These are phyloP conservation scores for Lordiphosa fenestrarum DNA, from an alignment of 2,888 invertebrate genomes.

Conservation along the genomic window DNA sequence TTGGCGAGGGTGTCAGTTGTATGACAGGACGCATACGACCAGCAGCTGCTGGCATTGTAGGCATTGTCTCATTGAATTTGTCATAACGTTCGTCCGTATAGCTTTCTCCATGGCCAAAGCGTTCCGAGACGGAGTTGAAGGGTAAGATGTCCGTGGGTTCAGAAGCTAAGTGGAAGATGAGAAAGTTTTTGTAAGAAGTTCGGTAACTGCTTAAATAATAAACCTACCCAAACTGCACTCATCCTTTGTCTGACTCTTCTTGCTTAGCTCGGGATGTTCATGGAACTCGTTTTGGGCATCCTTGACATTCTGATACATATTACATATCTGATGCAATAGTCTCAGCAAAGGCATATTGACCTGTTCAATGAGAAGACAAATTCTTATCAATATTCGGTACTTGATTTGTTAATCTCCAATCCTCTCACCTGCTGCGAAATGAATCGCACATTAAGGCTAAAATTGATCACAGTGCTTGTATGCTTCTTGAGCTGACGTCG, in stretches of 20 bases:
- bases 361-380: conserved; percentile 69
- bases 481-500: conserved; percentile 93
- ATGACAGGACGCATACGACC: conserved; percentile 70
- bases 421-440: conserved; percentile 92
- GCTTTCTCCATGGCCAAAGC: conserved; percentile 76
- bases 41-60: conserved; percentile 49
- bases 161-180: conserved; percentile 65
- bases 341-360: conserved; percentile 97
- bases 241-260: conserved; percentile 82
- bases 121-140: conserved; percentile 77
- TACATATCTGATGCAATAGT: conserved; percentile 96
- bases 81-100: conserved; percentile 80
- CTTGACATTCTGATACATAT: conserved; percentile 98
- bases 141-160: conserved; percentile 79
- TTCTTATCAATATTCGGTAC: no score
- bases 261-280: conserved; percentile 83
- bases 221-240: conserved; percentile 83
- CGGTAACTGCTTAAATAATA: background rate
- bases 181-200: background rate
- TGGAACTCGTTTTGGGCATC: conserved; percentile 95
- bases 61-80: conserved; percentile 79
- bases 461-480: conserved; percentile 94
- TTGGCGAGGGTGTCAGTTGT: conserved; percentile 79
- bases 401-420: background rate
- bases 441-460: conserved; percentile 92